Conservation (phyloP, 2,888 invertebrate species). For the Pimpla rufipes region DNA sequence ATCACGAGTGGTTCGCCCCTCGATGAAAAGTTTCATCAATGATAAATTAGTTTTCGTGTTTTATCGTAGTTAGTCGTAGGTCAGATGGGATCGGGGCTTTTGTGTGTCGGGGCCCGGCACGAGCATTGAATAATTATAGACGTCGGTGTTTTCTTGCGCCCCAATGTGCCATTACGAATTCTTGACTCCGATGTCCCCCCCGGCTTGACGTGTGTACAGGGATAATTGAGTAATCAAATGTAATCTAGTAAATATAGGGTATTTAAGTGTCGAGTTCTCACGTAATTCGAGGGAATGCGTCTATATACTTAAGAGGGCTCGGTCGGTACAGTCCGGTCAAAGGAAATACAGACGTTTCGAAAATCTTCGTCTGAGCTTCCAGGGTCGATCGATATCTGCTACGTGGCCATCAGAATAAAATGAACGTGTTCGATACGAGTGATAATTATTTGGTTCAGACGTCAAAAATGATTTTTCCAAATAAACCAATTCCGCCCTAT, state of each 20-base stretch:
- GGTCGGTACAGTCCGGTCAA: not conserved
- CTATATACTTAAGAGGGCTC: slow-evolving; percentile 43
- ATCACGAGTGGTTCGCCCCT: not conserved
- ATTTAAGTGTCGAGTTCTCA: slow-evolving; percentile 30
- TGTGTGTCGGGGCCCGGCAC: slow-evolving; percentile 1
- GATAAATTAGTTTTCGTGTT: slow-evolving; percentile 51
- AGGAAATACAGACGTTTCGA: not conserved
- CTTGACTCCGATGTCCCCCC: slow-evolving; percentile 17
- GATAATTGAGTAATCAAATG: slow-evolving; percentile 57
- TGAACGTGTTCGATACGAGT: not conserved
- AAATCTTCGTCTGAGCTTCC: not conserved
- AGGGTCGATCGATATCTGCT: not conserved
- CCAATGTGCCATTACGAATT: slow-evolving; percentile 34
- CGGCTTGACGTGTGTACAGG: slow-evolving; percentile 23
- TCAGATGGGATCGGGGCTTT: slow-evolving; percentile 18
- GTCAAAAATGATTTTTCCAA: not conserved
- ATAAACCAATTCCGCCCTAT: not conserved
- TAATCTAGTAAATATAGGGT: slow-evolving; percentile 57
- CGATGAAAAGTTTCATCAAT: slow-evolving; percentile 32
- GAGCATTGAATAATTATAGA: slow-evolving; percentile 55
- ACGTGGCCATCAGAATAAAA: not conserved
- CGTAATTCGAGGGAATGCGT: slow-evolving; percentile 34
- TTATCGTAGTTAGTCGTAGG: slow-evolving; percentile 28
- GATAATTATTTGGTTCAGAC: not conserved
- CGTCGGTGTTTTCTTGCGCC: slow-evolving; percentile 29